Conservation (phyloP, 2,113 vertebrate genomes). For the Ovis aries region DNA sequence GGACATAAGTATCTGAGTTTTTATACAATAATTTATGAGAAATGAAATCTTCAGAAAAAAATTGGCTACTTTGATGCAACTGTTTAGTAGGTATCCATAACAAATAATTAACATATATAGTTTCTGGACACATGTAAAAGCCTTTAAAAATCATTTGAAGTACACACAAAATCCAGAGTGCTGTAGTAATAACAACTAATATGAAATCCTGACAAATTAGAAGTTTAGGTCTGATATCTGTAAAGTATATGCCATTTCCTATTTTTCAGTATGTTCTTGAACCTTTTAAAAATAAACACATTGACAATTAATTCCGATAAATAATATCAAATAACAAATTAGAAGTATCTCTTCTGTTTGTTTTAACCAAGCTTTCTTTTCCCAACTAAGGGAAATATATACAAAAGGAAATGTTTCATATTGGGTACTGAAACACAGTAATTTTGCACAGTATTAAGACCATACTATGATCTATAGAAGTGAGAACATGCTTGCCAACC, state of each 20-base stretch:
- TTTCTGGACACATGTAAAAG: not conserved
- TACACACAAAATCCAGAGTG: not conserved
- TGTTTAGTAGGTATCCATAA: conserved; percentile 34
- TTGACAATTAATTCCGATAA: conserved; percentile 64
- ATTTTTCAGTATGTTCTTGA: not conserved
- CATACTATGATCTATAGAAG: not conserved
- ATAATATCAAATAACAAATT: conserved; percentile 32
- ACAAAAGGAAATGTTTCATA: conserved; percentile 31
- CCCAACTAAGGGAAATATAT: conserved; percentile 47
- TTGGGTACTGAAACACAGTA: not conserved
- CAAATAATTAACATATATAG: not conserved
- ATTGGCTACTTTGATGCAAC: not conserved
- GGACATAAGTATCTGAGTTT: not conserved
- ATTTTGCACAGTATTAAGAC: not conserved
- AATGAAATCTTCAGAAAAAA: conserved; percentile 18
- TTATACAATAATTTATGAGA: conserved; percentile 33
- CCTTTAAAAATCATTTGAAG: not conserved
- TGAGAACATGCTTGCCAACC: not conserved
- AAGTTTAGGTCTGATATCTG: not conserved
- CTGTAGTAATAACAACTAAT: not conserved
- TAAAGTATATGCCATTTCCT: conserved; percentile 17
- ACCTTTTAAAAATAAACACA: conserved; percentile 48
- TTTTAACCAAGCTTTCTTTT: conserved; percentile 53
- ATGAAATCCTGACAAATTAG: conserved; percentile 34
- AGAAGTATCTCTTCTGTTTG: conserved; percentile 50